Conservation (phyloP, 2,113 vertebrate species). For the Oophaga pumilio region DNA sequence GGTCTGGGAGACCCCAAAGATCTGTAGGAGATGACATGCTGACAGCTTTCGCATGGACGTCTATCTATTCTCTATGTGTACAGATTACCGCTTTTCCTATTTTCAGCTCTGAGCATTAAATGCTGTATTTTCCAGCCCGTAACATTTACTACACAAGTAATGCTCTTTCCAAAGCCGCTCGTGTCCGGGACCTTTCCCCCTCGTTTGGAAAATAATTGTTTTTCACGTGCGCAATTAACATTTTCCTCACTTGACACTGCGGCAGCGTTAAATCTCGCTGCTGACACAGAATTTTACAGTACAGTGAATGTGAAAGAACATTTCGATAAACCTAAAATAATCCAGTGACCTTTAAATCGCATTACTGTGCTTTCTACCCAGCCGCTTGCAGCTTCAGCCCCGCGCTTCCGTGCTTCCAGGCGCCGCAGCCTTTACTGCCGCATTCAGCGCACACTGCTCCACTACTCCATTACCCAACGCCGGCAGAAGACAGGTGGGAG, state of each 20-base stretch:
- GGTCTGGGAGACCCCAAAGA: too few relatives aligned
- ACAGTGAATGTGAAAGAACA: constrained; percentile 6
- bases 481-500: too few relatives aligned
- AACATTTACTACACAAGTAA: constrained; percentile 9
- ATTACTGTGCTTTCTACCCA: constrained; percentile 1
- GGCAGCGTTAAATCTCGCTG: not conserved
- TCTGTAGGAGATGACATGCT: too few relatives aligned
- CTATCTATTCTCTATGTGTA: not conserved
- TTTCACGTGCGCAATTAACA: constrained; percentile 37
- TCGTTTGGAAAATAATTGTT: constrained; percentile 20
- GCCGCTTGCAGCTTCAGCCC: not conserved
- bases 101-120: not conserved
- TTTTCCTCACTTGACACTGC: constrained; percentile 35
- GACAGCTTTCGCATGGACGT: not conserved
- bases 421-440: not conserved
- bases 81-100: not conserved
- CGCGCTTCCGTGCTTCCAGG: not conserved
- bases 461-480: too few relatives aligned
- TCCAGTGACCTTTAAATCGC: constrained; percentile 39
- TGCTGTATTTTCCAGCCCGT: not conserved
- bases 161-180: constrained; percentile 18
- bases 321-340: constrained; percentile 3
- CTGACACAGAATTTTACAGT: constrained; percentile 20
- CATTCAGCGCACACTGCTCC: not conserved
- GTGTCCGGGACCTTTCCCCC: not conserved